These are phyloP conservation scores for Corythornis cristatus DNA, from an alignment of 2,113 vertebrate species.

Conservation along the genomic window DNA sequence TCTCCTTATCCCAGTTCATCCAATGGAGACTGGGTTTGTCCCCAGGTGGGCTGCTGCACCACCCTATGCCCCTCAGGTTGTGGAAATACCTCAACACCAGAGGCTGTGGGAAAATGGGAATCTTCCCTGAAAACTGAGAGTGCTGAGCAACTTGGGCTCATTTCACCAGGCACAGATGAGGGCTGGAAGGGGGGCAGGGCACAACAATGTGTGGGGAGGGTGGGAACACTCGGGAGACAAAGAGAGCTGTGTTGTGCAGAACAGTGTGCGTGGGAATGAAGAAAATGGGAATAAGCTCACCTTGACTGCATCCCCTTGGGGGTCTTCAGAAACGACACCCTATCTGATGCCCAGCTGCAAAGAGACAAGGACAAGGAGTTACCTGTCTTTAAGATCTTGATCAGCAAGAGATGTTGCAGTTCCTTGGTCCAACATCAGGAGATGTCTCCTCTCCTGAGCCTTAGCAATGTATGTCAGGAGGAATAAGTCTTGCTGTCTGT, in stretches of 20 bases:
- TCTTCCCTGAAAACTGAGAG: fast-evolving
- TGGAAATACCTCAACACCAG: background rate
- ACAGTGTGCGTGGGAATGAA: background rate
- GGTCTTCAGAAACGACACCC: background rate
- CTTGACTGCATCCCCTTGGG: background rate
- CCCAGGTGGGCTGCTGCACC: fast-evolving
- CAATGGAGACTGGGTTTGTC: background rate
- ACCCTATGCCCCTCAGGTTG: fast-evolving
- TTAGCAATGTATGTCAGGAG: background rate
- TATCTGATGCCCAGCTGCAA: fast-evolving
- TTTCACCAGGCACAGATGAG: fast-evolving
- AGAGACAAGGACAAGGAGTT: background rate
- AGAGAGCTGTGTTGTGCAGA: background rate
- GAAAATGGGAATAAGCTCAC: background rate
- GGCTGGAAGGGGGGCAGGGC: background rate
- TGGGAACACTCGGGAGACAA: background rate
- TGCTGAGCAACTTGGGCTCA: fast-evolving
- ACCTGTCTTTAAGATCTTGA: background rate
- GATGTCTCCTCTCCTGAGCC: background rate
- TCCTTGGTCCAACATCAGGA: background rate
- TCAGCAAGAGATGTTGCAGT: background rate
- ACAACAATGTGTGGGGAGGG: background rate
- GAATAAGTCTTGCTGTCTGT: background rate
- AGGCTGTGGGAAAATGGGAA: background rate
- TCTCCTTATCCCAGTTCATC: background rate